Evolutionary conservation across 2,797 vertebrate species (phyloP), one percentile per base, ranked within the genome.

Genomic region (Danio choprae): DNA sequence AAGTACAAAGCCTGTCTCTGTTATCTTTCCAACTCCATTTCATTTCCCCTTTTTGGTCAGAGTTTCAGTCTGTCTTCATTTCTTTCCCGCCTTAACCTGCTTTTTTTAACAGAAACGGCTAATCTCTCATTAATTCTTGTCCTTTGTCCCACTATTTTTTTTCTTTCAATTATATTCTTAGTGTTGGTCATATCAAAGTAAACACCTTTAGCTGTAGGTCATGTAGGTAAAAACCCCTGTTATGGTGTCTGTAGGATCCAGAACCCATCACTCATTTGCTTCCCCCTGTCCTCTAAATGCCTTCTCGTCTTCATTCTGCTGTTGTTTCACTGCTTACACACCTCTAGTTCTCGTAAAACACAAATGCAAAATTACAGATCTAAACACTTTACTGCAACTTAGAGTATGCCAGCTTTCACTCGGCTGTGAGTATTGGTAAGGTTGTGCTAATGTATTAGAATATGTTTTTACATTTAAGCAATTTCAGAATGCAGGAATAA

Each of bases 1-100:
- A 87, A 72, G 74, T 83, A 84, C 84, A 85, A 89, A 83, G 84
- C 85, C 67, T 60, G 13, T 53, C 44, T 64, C 36, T 18, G n/a
- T 79, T 40, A 36, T 36, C 11, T 81, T 15, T 50, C 62, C 60
- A 20, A 44, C 29, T 46, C 2, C 22, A 11, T 29, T 46, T 40
- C 6, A 16, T 4, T 41, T 15, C 20, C 29, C 41, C n/a, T 16
- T 53, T 64, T 46, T 40, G n/a, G 8, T 50, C 38, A 51, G 20
- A 60, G 2, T 43, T 55, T 48, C n/a, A 50, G 0, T 62, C 13
- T 3, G 1, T 56, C 16, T 40, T 81, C 7, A 16, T 29, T 12
- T 68, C 46, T 29, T 18, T 74, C 20, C 15, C 0, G 2, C 78
- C 29, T 15, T 20, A 62, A 12, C 72, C 16, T 70, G 70, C 68